phyloP scores from a whole-genome alignment of 92 coral and sea anemone species.

The Siderastrea radians region DNA sequence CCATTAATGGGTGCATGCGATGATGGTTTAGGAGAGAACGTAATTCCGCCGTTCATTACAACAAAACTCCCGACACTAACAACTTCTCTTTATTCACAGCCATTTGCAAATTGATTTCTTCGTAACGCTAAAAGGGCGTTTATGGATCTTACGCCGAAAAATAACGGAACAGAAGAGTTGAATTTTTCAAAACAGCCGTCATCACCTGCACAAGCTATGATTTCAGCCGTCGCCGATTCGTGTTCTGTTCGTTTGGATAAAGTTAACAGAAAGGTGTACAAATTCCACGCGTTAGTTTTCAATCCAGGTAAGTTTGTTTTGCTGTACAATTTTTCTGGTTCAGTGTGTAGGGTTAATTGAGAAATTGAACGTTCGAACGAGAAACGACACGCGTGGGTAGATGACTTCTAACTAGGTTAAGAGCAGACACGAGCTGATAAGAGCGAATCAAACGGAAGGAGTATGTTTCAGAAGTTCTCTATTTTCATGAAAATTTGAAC shows the following conservation, averaged over 20 bases:
- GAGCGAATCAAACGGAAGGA: too few relatives aligned
- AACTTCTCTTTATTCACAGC: conserved; percentile 5
- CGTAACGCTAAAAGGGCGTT: conserved; percentile 9
- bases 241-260: conserved; percentile 55
- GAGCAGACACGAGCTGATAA: too few relatives aligned
- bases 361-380: too few relatives aligned
- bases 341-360: too few relatives aligned
- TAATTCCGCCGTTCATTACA: background rate
- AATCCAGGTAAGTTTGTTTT: conserved; percentile 26
- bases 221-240: conserved; percentile 54
- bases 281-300: conserved; percentile 46
- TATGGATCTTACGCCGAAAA: background rate
- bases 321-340: background rate
- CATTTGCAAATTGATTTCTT: conserved; percentile 18
- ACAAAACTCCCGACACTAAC: background rate
- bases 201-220: conserved; percentile 8
- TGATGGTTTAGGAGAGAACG: background rate
- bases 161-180: background rate
- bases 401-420: too few relatives aligned
- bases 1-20: background rate
- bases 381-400: too few relatives aligned
- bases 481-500: too few relatives aligned
- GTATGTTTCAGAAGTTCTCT: too few relatives aligned
- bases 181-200: background rate
- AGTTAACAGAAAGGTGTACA: conserved; percentile 50